phyloP scores from a whole-genome alignment of 1,140 invertebrate species.

The Drosophila arawakana region DNA sequence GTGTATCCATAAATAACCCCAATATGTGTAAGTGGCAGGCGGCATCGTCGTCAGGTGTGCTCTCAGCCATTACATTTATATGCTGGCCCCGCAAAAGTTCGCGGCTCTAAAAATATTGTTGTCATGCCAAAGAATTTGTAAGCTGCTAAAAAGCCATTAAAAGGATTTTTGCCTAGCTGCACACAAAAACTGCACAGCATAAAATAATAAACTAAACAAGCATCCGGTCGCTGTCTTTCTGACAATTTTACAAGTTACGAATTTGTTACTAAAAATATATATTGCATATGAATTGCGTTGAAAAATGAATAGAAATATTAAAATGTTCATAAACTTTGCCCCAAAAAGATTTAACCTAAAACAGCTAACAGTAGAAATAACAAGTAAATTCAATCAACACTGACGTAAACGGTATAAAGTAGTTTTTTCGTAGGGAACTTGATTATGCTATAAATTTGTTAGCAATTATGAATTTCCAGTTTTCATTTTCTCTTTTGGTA shows the following conservation, averaged over 20 bases:
- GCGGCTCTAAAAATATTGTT: slow-evolving; percentile 57
- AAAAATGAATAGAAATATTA: neutral
- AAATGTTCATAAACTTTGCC: too few species aligned
- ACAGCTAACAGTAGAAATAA: too few species aligned
- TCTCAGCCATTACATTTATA: slow-evolving; percentile 28
- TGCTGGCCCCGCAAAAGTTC: slow-evolving; percentile 8
- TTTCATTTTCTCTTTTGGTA: too few species aligned
- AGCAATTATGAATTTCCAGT: too few species aligned
- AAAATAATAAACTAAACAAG: slow-evolving; percentile 45
- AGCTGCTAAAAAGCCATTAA: slow-evolving; percentile 62
- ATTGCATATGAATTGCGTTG: neutral
- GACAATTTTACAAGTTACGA: neutral
- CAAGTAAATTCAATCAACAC: too few species aligned
- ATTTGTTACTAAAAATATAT: slow-evolving; percentile 17
- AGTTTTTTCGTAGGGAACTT: too few species aligned
- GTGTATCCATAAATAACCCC: slow-evolving; percentile 72
- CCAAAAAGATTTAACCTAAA: too few species aligned
- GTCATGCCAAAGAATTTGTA: slow-evolving; percentile 68
- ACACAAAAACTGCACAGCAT: slow-evolving; percentile 32
- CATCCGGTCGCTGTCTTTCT: slow-evolving; percentile 2
- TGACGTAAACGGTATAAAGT: too few species aligned
- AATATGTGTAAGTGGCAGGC: slow-evolving; percentile 71
- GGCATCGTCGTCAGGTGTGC: slow-evolving; percentile 43
- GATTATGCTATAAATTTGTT: too few species aligned
- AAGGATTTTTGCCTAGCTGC: slow-evolving; percentile 54